phyloP scores from a whole-genome alignment of 2,888 invertebrate species.

The Megastigmus dorsalis region DNA sequence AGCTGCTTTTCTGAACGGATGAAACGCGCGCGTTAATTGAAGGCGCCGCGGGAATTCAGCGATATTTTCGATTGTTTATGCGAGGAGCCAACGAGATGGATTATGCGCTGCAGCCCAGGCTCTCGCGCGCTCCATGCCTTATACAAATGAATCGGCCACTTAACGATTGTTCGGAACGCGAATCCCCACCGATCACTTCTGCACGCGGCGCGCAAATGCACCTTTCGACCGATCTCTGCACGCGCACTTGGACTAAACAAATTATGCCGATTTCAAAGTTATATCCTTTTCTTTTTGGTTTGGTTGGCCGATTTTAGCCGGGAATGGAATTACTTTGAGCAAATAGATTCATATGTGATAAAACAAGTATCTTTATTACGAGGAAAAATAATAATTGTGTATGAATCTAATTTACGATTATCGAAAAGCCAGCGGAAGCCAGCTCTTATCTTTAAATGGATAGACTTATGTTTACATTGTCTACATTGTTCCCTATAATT shows the following conservation, averaged over 20 bases:
- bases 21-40: constrained; percentile 42
- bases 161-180: constrained; percentile 23
- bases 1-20: constrained; percentile 12
- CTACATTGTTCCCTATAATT: too few relatives aligned
- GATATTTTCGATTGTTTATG: constrained; percentile 19
- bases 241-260: neutral
- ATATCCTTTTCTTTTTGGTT: too few relatives aligned
- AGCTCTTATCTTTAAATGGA: constrained; percentile 24
- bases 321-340: too few relatives aligned
- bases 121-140: too few relatives aligned
- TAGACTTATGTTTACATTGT: constrained; percentile 33
- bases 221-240: too few relatives aligned
- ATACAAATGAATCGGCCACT: constrained; percentile 12
- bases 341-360: too few relatives aligned
- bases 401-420: too few relatives aligned
- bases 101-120: neutral
- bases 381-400: too few relatives aligned
- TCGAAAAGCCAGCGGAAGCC: too few relatives aligned
- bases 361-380: too few relatives aligned
- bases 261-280: neutral
- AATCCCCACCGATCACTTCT: neutral
- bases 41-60: constrained; percentile 42
- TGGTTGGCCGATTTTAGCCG: too few relatives aligned
- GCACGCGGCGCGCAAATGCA: too few relatives aligned
- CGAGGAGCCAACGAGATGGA: constrained; percentile 5